Evolutionary conservation across 2,888 invertebrate genomes (phyloP).

Genomic region (Papilio demoleus): DNA sequence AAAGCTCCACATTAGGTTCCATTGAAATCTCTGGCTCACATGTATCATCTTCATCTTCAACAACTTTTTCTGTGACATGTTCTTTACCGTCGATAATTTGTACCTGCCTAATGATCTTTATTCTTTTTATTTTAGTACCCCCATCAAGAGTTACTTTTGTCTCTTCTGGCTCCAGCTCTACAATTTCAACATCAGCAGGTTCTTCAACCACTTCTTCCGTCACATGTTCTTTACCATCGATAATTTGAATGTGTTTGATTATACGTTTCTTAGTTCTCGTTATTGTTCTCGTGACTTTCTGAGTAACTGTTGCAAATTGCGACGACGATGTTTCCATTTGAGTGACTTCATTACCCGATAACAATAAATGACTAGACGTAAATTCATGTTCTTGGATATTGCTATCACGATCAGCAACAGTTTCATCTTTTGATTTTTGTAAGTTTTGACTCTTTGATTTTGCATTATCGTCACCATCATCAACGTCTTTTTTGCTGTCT

Average conservation of each 20-base stretch:
- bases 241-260: conserved; percentile 89
- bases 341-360: conserved; percentile 55
- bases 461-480: neutral
- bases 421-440: neutral
- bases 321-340: conserved; percentile 51
- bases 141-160: conserved; percentile 53
- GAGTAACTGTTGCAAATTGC: conserved; percentile 86
- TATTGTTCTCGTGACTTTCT: conserved; percentile 89
- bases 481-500: neutral
- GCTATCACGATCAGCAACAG: neutral
- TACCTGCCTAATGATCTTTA: conserved; percentile 78
- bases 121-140: conserved; percentile 38
- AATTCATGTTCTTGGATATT: conserved; percentile 14
- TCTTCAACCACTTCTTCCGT: conserved; percentile 93
- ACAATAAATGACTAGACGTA: neutral
- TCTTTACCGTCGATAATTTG: conserved; percentile 90
- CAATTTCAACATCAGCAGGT: conserved; percentile 90
- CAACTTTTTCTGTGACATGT: conserved; percentile 88
- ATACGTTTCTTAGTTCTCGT: conserved; percentile 89
- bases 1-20: conserved; percentile 7
- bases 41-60: conserved; percentile 76
- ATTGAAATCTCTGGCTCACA: conserved; percentile 48
- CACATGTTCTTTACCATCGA: conserved; percentile 92
- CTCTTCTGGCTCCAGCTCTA: conserved; percentile 83
- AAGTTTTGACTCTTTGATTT: conserved; percentile 1